Evolutionary conservation across 2,113 vertebrate genomes (phyloP).

Genomic region (Synodontis membranacea): DNA sequence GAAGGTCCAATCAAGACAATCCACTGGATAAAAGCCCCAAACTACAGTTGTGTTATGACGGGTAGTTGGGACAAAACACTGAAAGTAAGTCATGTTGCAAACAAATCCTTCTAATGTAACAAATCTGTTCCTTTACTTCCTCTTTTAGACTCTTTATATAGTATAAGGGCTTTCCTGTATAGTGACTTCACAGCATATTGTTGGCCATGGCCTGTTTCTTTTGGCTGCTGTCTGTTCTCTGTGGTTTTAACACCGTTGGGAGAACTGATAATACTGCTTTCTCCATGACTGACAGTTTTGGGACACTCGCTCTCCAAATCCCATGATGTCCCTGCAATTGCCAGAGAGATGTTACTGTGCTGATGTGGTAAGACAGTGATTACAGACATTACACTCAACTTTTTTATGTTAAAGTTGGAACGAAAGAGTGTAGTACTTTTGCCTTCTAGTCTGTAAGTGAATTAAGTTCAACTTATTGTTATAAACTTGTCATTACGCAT

Average conservation of each 20-base stretch:
- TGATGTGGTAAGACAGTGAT: slow-evolving; percentile 86
- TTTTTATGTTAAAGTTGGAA: background rate
- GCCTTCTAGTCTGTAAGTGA: too few species aligned
- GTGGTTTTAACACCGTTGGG: background rate
- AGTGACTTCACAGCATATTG: background rate
- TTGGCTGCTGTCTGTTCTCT: background rate
- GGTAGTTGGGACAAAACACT: slow-evolving; percentile 99
- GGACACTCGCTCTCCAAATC: slow-evolving; percentile 95
- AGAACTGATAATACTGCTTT: slow-evolving; percentile 9
- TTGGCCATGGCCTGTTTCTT: background rate
- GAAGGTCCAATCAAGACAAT: slow-evolving; percentile 95
- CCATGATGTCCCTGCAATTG: slow-evolving; percentile 95
- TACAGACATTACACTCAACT: background rate
- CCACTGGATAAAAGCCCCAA: slow-evolving; percentile 98
- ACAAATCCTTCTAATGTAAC: background rate
- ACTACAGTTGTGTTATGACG: slow-evolving; percentile 97
- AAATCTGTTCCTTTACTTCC: background rate
- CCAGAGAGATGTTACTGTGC: slow-evolving; percentile 96
- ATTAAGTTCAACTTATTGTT: background rate
- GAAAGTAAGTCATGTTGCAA: slow-evolving; percentile 75
- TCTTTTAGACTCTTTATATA: background rate
- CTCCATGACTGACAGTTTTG: slow-evolving; percentile 80
- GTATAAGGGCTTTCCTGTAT: background rate
- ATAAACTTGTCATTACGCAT: background rate
- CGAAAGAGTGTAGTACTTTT: background rate